Evolutionary conservation across 2,113 vertebrate genomes (phyloP), one percentile per base, ranked within the genome.

Genomic region (Hippocampus mohnikei): DNA sequence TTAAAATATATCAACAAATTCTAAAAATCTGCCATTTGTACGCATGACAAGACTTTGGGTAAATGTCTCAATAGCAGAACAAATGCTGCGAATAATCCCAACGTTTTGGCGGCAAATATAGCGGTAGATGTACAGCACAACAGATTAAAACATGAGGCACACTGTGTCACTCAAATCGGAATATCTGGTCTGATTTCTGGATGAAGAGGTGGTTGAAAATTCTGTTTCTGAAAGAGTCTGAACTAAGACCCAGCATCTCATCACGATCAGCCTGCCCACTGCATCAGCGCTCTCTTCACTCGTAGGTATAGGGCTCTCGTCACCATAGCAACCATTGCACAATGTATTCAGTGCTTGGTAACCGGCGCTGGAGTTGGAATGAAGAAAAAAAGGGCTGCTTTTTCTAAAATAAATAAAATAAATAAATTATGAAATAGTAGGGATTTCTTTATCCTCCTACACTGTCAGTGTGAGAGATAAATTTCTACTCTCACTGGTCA

Each of bases 321-420:
- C 83, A 53, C 90, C 87, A 92, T 91, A 82, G 88, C 84, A 93
- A 93, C 91, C 82, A 23, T 46, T 84, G 82, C 87, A 87, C 84
- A 84, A 89, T 85, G 81, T 87, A 86, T 85, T 80, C 84, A 80
- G 75, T 58, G 82, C 85, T 84, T 81, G 81, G 83, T 84, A 85
- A 83, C 85, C 80, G 70, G 81, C 75, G 69, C 78, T 75, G 75
- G 82, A 85, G 84, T 86, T 85, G 81, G 86, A 85, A 76, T 73
- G 70, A 72, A 68, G 69, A 82, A 86, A 69, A 70, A 85, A 87
- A 81, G 72, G 83, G 76, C 70, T 90, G 76, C 13, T 74, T 78
- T 85, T 85, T 81, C 67, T 72, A 56, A 79, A 79, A 83, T 84
- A 75, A 42, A 29, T 29, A 29, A 29, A 55, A 23, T 73, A 80